Evolutionary conservation across 2,797 vertebrate genomes (phyloP).

Genomic region (Betta splendens): DNA sequence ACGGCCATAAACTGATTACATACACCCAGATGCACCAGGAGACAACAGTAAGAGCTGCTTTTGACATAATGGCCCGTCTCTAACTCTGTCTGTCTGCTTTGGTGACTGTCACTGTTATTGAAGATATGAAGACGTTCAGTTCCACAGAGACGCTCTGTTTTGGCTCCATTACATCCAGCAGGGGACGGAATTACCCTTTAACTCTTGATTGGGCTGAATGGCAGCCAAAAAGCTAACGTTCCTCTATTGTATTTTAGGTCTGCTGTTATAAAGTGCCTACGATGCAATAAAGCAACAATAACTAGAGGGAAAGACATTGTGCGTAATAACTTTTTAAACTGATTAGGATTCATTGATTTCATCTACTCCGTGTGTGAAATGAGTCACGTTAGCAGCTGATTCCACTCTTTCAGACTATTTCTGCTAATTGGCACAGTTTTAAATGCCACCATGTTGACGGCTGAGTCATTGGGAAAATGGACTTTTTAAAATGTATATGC

Average conservation of each 20-base stretch:
- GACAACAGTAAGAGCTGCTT: conserved; percentile 33
- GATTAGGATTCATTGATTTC: too few relatives aligned
- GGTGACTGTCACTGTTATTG: conserved; percentile 17
- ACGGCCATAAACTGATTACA: conserved; percentile 42
- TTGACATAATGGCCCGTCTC: conserved; percentile 38
- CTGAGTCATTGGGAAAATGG: too few relatives aligned
- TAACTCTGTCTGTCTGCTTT: conserved; percentile 22
- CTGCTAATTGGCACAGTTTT: background rate
- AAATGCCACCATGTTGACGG: too few relatives aligned
- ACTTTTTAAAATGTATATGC: too few relatives aligned
- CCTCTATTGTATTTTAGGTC: background rate
- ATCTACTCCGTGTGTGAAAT: background rate
- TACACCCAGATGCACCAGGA: conserved; percentile 30
- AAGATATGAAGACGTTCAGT: conserved; percentile 31
- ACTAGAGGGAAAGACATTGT: too few relatives aligned
- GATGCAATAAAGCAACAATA: too few relatives aligned
- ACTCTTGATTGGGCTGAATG: conserved; percentile 1
- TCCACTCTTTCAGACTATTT: background rate
- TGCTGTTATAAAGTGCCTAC: background rate
- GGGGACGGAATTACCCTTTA: conserved; percentile 33
- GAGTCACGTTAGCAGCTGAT: background rate
- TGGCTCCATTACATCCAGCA: conserved; percentile 33
- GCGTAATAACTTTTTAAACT: too few relatives aligned
- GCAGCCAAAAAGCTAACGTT: background rate
- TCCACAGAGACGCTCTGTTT: conserved; percentile 40